Evolutionary conservation across 2,113 vertebrate species (phyloP), one percentile per base, ranked within the genome.

Genomic region (Leucoraja erinaceus): DNA sequence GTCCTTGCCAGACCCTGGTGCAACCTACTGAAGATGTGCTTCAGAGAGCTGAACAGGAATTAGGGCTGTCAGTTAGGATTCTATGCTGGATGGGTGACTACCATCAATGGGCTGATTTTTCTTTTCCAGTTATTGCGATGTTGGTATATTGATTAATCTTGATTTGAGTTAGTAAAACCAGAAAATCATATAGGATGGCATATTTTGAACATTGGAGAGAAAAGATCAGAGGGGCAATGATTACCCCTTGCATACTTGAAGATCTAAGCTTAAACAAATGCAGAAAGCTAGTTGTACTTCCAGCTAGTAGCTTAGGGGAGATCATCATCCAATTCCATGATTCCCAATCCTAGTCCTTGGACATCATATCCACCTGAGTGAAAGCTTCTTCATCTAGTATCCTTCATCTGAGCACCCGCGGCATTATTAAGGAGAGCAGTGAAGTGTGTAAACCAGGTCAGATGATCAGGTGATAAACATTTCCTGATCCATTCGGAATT

Each of bases 231-330:
- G 54, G 78, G 2, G 54, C 79, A 83, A 5, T 59, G 38, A 83
- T 47, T 10, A 38, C 56, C 22, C 20, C 18, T 4, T 54, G 22
- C 47, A 83, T 59, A 25, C 56, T 25, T 56, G 54, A 22, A 59
- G 54, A 83, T 54, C 54, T 59, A 56, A 56, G 20, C 47, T 83
- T 47, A 83, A 83, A 56, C 54, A 0, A 16, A 56, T 83, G 33
- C 54, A 47, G 20, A 83, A 56, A 83, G 56, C 25, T 83, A 90
- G 86, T 33, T 90, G 28, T 63, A n/a, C n/a, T 90, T 90, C 61
- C 56, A 86, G 59, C 10, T 56, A 61, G 54, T n/a, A 84, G 81
- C 25, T 56, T 59, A 84, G 22, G 56, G 79, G 47, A 22, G 47
- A 47, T 83, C 56, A 22, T 28, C 61, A 68, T 5, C 70, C 14